Evolutionary conservation across 2,113 vertebrate species (phyloP).

Genomic region (Pseudolaguvia tuberculata): DNA sequence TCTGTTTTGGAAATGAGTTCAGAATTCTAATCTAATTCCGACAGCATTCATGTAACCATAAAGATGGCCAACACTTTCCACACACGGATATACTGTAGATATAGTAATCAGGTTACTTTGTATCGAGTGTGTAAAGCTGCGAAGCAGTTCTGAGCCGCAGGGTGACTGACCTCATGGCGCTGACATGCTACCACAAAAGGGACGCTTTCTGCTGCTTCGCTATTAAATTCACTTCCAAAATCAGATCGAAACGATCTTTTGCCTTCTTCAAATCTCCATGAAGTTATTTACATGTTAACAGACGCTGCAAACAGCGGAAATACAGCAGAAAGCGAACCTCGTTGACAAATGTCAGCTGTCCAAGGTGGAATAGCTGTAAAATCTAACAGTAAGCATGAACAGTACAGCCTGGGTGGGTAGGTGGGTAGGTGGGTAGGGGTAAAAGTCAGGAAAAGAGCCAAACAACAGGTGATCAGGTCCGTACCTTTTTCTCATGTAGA

Average conservation of each 20-base stretch:
- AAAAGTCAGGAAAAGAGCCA: constrained; percentile 51
- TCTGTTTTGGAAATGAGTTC: neutral
- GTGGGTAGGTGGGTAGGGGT: neutral
- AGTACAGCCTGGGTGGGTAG: neutral
- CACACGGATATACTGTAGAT: neutral
- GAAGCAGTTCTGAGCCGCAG: constrained; percentile 58
- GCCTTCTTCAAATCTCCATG: too few species aligned
- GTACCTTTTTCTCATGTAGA: constrained; percentile 93
- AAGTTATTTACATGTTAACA: neutral
- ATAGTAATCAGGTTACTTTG: neutral
- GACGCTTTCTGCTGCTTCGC: constrained; percentile 48
- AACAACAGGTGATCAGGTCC: constrained; percentile 66
- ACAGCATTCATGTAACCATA: neutral
- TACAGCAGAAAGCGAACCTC: constrained; percentile 58
- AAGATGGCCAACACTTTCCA: neutral
- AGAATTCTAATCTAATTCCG: neutral
- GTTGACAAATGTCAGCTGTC: constrained; percentile 62
- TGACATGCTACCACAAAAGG: constrained; percentile 64
- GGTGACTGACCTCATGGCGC: constrained; percentile 49
- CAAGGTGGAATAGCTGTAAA: constrained; percentile 42
- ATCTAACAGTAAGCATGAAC: constrained; percentile 7
- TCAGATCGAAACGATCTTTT: too few species aligned
- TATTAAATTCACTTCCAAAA: neutral
- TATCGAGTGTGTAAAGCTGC: constrained; percentile 37
- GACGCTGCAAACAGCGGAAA: constrained; percentile 52